Percentiles rank a stretch among this genome's conserved stretches.
Evolutionary conservation across 37 sponge, comb jelly and placozoan species (phyloP).

Genomic region (Crambe crambe): DNA sequence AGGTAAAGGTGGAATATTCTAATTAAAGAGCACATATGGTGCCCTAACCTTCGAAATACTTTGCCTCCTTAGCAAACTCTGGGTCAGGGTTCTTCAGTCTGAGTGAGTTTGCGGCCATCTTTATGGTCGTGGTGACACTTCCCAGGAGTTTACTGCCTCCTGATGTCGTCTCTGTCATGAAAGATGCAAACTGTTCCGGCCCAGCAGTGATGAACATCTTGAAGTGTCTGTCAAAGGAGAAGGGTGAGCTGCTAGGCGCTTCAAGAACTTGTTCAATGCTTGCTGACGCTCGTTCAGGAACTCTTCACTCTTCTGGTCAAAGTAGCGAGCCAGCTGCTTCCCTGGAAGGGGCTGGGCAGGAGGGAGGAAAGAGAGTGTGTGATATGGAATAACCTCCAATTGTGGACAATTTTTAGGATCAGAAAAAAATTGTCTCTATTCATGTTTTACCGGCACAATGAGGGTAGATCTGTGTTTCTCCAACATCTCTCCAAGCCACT

Average conservation of each 20-base stretch:
- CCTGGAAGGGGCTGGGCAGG: conserved; percentile 81
- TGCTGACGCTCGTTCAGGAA: conserved; percentile 72
- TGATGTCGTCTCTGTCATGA: conserved; percentile 20
- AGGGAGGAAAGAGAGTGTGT: too few species aligned
- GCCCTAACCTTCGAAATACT: conserved; percentile 54
- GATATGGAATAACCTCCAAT: too few species aligned
- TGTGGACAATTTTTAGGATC: too few species aligned
- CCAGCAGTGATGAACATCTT: conserved; percentile 68
- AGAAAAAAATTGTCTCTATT: too few species aligned
- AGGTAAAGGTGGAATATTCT: too few species aligned
- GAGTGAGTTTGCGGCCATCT: conserved; percentile 47
- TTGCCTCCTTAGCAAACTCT: conserved; percentile 35
- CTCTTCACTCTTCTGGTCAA: conserved; percentile 74
- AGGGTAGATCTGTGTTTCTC: conserved; percentile 52
- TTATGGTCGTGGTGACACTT: conserved; percentile 34
- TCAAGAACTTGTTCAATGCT: conserved; percentile 79
- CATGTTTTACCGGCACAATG: conserved; percentile 63
- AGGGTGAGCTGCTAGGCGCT: conserved; percentile 65
- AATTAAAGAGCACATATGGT: too few species aligned
- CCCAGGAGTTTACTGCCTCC: conserved; percentile 27
- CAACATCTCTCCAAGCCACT: conserved; percentile 74
- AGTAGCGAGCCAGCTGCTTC: conserved; percentile 70
- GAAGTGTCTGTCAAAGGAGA: conserved; percentile 51
- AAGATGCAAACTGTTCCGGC: conserved; percentile 23
- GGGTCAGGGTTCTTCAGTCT: conserved; percentile 52